Conservation (phyloP, 23 tunicate genomes). For the Botrylloides violaceus region DNA sequence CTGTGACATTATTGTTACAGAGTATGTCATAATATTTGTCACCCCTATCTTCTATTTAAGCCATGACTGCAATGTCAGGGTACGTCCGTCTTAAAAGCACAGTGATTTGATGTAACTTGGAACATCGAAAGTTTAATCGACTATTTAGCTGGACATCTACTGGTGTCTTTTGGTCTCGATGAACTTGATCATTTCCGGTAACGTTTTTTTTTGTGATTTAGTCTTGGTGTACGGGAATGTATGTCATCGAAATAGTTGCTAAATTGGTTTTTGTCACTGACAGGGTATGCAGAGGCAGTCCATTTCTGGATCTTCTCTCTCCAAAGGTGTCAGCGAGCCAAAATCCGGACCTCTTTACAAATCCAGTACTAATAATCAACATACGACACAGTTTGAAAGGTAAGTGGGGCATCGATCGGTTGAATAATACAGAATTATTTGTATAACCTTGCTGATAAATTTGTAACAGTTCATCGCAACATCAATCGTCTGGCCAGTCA, state of each 20-base stretch:
- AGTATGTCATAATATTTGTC: too few relatives aligned
- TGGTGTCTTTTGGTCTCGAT: too few relatives aligned
- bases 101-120: too few relatives aligned
- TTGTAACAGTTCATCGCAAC: constrained; percentile 14
- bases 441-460: not conserved
- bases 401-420: not conserved
- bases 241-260: too few relatives aligned
- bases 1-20: too few relatives aligned
- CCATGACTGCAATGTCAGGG: too few relatives aligned
- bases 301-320: not conserved
- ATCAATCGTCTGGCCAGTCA: constrained; percentile 7
- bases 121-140: too few relatives aligned
- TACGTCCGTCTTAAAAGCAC: too few relatives aligned
- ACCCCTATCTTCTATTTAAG: too few relatives aligned
- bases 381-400: not conserved
- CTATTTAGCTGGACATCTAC: too few relatives aligned
- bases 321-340: constrained; percentile 3
- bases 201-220: not conserved
- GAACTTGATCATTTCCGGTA: too few relatives aligned
- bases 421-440: not conserved
- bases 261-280: too few relatives aligned
- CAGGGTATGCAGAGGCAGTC: not conserved
- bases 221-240: not conserved
- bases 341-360: not conserved
- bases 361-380: constrained; percentile 12